A percentile compares a stretch with the other conserved stretches of the same genome.
Conservation (phyloP, 2,797 vertebrate species). For the Malacoctenus gilli region DNA sequence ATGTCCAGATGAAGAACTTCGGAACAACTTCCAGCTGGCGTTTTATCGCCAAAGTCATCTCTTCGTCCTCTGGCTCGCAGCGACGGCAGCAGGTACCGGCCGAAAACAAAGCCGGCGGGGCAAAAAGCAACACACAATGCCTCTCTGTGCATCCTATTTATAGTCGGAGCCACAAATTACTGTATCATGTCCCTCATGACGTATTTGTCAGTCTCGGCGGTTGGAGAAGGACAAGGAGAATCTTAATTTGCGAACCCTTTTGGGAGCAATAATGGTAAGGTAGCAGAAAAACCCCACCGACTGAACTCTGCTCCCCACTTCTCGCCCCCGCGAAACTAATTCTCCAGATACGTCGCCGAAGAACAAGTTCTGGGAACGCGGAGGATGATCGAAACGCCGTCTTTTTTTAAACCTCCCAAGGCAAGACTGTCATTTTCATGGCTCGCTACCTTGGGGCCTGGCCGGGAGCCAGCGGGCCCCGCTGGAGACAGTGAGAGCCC, state of each 20-base stretch:
- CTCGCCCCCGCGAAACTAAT: slow-evolving; percentile 77
- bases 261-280: slow-evolving; percentile 83
- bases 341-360: slow-evolving; percentile 76
- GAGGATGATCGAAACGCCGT: slow-evolving; percentile 80
- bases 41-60: no score
- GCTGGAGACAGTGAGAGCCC: slow-evolving; percentile 72
- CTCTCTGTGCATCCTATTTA: slow-evolving; percentile 73
- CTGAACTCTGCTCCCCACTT: slow-evolving; percentile 80
- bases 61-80: no score
- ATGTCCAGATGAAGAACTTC: no score
- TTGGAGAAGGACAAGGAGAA: slow-evolving; percentile 75
- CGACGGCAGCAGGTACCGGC: slow-evolving; percentile 58
- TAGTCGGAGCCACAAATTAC: slow-evolving; percentile 79
- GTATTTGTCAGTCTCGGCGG: slow-evolving; percentile 79
- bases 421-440: slow-evolving; percentile 79
- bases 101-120: slow-evolving; percentile 52
- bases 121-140: slow-evolving; percentile 61
- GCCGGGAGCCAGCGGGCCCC: slow-evolving; percentile 68
- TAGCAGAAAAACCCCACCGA: slow-evolving; percentile 78
- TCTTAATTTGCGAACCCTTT: slow-evolving; percentile 79
- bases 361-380: slow-evolving; percentile 70
- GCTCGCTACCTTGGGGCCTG: slow-evolving; percentile 82
- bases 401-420: slow-evolving; percentile 78
- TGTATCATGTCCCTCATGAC: slow-evolving; percentile 76
- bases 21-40: no score